These are phyloP conservation scores for Melopsittacus undulatus DNA, from an alignment of 2,797 vertebrate genomes.

Conservation along the genomic window DNA sequence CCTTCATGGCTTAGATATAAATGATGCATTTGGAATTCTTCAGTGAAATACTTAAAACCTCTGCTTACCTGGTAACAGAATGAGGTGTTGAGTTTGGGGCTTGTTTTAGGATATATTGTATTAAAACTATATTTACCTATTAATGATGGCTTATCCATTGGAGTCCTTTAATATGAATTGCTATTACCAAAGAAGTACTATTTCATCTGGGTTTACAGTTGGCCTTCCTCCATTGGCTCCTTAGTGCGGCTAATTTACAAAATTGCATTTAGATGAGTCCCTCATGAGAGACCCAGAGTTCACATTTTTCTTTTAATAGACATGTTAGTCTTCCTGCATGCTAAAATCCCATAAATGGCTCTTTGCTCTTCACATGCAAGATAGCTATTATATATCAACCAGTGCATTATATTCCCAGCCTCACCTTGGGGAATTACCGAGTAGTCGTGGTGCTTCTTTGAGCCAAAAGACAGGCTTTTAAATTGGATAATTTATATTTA, in stretches of 20 bases:
- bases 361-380: conserved; percentile 69
- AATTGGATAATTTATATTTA: conserved; percentile 57
- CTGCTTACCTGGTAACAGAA: background rate
- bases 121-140: conserved; percentile 34
- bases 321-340: conserved; percentile 76
- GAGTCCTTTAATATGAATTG: conserved; percentile 28
- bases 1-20: background rate
- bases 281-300: conserved; percentile 75
- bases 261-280: conserved; percentile 78
- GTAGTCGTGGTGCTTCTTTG: conserved; percentile 27
- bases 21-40: background rate
- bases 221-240: conserved; percentile 55
- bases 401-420: conserved; percentile 74
- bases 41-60: background rate
- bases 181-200: conserved; percentile 19
- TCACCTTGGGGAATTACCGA: conserved; percentile 77
- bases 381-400: conserved; percentile 81
- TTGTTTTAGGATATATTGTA: background rate
- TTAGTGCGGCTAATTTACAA: conserved; percentile 73
- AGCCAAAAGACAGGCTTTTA: conserved; percentile 47
- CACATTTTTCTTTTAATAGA: conserved; percentile 79
- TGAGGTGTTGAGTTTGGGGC: background rate
- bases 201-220: conserved; percentile 63
- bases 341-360: conserved; percentile 76
- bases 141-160: conserved; percentile 6